Evolutionary conservation across 2,113 vertebrate species (phyloP).

Genomic region (Lepisosteus oculatus): DNA sequence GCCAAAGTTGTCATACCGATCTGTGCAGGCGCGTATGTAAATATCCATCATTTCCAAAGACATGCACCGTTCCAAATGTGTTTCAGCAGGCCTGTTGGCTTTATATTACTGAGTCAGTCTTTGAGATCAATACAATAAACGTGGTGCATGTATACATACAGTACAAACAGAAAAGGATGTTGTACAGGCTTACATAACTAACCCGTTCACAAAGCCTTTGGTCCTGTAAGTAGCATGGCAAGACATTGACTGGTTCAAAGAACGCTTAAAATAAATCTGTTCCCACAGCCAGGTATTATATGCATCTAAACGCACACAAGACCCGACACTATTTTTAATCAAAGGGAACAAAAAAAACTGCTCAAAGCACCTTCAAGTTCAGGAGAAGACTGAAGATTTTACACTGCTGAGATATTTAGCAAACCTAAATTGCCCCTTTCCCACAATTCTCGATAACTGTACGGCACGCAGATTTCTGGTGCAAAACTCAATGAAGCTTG

Average conservation of each 20-base stretch:
- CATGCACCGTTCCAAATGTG: not conserved
- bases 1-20: constrained; percentile 37
- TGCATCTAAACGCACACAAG: not conserved
- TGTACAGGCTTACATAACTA: not conserved
- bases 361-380: not conserved
- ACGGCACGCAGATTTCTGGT: not conserved
- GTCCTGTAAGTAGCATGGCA: too few species aligned
- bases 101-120: constrained; percentile 12
- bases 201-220: too few species aligned
- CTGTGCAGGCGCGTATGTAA: constrained; percentile 36
- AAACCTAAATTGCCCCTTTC: too few species aligned
- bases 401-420: too few species aligned
- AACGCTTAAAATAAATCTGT: too few species aligned
- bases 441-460: not conserved
- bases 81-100: constrained; percentile 36
- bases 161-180: not conserved
- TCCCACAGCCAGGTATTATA: not conserved
- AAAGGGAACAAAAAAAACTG: not conserved
- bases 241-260: too few species aligned
- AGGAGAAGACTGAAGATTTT: not conserved
- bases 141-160: not conserved
- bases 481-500: not conserved
- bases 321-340: not conserved
- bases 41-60: constrained; percentile 32
- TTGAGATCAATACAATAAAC: too few species aligned